Evolutionary conservation across 64 coral and sea anemone species (phyloP).

Genomic region (Stichodactyla mertensii): DNA sequence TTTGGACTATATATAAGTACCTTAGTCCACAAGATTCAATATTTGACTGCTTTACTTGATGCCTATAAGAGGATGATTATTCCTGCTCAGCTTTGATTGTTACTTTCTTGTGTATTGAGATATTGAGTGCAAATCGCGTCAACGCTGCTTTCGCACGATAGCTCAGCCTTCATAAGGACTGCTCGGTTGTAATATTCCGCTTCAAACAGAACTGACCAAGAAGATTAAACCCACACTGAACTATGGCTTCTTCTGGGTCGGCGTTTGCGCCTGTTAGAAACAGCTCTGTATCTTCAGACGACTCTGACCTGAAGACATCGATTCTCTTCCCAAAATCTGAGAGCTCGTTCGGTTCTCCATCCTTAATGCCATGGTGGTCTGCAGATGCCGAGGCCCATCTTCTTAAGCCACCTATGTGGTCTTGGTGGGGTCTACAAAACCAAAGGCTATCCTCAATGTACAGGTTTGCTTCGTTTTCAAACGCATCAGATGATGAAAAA

Average conservation of each 20-base stretch:
- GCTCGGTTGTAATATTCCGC: not conserved
- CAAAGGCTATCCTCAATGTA: not conserved
- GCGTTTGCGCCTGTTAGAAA: not conserved
- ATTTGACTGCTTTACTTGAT: not conserved
- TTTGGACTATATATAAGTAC: not conserved
- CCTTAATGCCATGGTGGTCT: not conserved
- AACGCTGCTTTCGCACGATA: not conserved
- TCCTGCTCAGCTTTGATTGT: not conserved
- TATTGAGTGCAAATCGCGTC: not conserved
- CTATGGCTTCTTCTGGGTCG: not conserved
- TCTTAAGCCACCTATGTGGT: conserved; percentile 7
- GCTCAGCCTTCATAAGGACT: not conserved
- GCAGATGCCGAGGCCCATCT: not conserved
- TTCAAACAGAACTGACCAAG: not conserved
- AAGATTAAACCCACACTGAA: not conserved
- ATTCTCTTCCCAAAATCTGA: conserved; percentile 17
- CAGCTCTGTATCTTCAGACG: conserved; percentile 1
- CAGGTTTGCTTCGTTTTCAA: conserved; percentile 30
- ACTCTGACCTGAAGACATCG: conserved; percentile 12
- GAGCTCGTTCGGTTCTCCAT: not conserved
- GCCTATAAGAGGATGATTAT: not conserved
- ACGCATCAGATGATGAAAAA: conserved; percentile 52
- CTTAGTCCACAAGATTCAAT: not conserved
- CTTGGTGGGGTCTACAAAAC: conserved; percentile 7
- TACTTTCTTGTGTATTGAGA: conserved; percentile 5